These are phyloP conservation scores for Drosophila ercepeae DNA, from an alignment of 1,140 invertebrate genomes.

Conservation along the genomic window DNA sequence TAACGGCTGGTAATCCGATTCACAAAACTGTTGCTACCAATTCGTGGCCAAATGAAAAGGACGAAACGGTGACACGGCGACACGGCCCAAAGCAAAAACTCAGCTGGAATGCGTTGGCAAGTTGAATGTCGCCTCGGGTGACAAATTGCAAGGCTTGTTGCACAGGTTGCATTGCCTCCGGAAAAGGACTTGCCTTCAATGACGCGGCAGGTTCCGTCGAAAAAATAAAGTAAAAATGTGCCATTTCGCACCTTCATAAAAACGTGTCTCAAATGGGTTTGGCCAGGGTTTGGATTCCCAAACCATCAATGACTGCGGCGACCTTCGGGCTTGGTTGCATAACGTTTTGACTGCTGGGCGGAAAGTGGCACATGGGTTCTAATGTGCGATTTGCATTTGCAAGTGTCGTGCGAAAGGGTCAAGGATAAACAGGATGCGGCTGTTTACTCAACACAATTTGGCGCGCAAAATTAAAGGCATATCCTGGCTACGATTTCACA, in stretches of 20 bases:
- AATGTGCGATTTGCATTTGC: slow-evolving; percentile 79
- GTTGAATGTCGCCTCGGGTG: slow-evolving; percentile 78
- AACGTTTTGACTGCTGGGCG: slow-evolving; percentile 51
- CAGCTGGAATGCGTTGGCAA: slow-evolving; percentile 59
- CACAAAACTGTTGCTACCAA: slow-evolving; percentile 31
- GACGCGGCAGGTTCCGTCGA: slow-evolving; percentile 72
- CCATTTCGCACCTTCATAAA: slow-evolving; percentile 80
- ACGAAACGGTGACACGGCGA: slow-evolving; percentile 36
- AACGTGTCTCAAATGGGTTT: slow-evolving; percentile 57
- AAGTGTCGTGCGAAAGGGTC: slow-evolving; percentile 54
- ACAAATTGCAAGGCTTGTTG: slow-evolving; percentile 67
- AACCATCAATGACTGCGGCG: slow-evolving; percentile 31
- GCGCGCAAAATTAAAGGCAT: slow-evolving; percentile 65
- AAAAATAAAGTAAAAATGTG: slow-evolving; percentile 55
- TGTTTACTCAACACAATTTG: slow-evolving; percentile 67
- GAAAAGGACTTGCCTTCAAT: slow-evolving; percentile 45
- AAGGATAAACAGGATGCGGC: slow-evolving; percentile 61
- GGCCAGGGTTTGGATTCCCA: slow-evolving; percentile 1
- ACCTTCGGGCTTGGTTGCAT: slow-evolving; percentile 56
- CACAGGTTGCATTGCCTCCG: slow-evolving; percentile 39
- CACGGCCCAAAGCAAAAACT: slow-evolving; percentile 55
- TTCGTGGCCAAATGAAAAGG: slow-evolving; percentile 34
- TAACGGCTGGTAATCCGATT: slow-evolving; percentile 39
- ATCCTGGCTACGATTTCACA: slow-evolving; percentile 6
- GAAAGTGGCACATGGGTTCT: slow-evolving; percentile 51